Conservation (phyloP, 2,797 vertebrate genomes). For the Hephaestus fuliginosus region DNA sequence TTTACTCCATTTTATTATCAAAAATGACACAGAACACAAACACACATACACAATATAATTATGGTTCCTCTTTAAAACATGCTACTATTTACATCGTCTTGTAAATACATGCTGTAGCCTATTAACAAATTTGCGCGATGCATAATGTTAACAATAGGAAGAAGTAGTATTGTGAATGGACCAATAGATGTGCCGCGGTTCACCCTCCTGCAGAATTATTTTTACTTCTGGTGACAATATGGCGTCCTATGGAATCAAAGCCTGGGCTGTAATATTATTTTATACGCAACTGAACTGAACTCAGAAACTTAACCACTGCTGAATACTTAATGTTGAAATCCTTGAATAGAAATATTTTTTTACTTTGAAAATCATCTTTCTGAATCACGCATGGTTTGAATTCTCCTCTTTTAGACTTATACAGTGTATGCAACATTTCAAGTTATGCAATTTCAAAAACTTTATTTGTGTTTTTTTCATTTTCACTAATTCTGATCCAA, state of each 20-base stretch:
- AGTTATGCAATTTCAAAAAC: no score
- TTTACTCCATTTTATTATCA: conserved; percentile 87
- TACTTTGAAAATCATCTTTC: not conserved
- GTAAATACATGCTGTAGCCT: conserved; percentile 89
- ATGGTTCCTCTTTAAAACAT: conserved; percentile 88
- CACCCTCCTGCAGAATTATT: conserved; percentile 23
- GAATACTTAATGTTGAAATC: not conserved
- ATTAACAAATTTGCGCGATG: conserved; percentile 81
- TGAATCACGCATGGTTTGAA: not conserved
- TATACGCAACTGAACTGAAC: not conserved
- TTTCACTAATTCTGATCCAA: no score
- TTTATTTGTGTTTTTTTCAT: no score
- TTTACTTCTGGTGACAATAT: conserved; percentile 19
- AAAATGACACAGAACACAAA: conserved; percentile 87
- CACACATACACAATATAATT: conserved; percentile 85
- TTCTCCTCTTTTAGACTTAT: no score
- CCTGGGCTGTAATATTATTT: not conserved
- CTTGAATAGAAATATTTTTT: not conserved
- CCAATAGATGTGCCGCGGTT: conserved; percentile 57
- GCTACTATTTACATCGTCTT: conserved; percentile 90
- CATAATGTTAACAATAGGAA: conserved; percentile 78
- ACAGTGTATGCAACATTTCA: no score
- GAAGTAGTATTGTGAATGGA: conserved; percentile 71
- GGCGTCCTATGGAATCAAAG: conserved; percentile 12
- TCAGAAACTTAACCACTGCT: not conserved